Conservation (phyloP, 1,140 invertebrate species). For the Apolygus lucorum region DNA sequence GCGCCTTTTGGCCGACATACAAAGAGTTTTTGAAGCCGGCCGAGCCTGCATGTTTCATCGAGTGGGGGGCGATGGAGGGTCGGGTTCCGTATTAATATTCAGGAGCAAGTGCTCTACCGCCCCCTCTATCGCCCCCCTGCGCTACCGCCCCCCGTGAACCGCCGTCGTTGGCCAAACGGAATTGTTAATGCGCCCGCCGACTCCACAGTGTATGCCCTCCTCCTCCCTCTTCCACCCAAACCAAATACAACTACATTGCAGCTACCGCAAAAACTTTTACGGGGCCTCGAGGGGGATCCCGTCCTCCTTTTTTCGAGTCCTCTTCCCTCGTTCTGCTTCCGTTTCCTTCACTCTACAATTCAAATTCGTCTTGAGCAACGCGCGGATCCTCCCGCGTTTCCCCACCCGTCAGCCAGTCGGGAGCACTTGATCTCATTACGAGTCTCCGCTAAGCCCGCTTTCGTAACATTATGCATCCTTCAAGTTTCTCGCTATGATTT, state of each 20-base stretch:
- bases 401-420: too few species aligned
- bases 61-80: background rate
- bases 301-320: background rate
- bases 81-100: background rate
- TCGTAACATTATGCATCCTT: too few species aligned
- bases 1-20: slow-evolving; percentile 1
- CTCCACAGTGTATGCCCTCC: background rate
- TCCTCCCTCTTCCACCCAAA: background rate
- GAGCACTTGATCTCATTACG: too few species aligned
- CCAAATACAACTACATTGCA: slow-evolving; percentile 15
- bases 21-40: slow-evolving; percentile 8
- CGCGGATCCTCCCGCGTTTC: too few species aligned
- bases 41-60: slow-evolving; percentile 11
- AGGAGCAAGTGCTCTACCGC: slow-evolving; percentile 3
- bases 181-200: slow-evolving; percentile 3
- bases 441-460: too few species aligned
- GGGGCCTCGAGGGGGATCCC: background rate
- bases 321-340: background rate
- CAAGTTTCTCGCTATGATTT: too few species aligned
- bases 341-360: background rate
- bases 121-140: background rate
- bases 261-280: slow-evolving; percentile 13
- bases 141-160: background rate
- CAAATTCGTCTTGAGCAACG: background rate
- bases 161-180: background rate